phyloP scores from a whole-genome alignment of 1,140 invertebrate genomes.

The Ridgeia piscesae region DNA sequence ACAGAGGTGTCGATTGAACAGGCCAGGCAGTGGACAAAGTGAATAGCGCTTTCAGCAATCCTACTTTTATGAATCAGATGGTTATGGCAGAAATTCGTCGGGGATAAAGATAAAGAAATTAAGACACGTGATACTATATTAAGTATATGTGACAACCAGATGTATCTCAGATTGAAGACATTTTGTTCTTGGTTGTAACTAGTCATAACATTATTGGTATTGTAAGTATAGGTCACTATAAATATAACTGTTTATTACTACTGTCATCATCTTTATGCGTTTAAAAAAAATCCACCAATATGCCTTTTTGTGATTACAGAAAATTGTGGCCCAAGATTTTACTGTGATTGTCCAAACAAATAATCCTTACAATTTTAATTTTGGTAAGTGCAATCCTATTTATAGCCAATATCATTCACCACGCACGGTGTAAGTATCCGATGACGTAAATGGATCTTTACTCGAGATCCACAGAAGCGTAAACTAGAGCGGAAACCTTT shows the following conservation, averaged over 20 bases:
- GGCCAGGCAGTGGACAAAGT: too few relatives aligned
- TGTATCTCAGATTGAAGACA: too few relatives aligned
- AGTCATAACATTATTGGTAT: not conserved
- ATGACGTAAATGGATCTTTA: not conserved
- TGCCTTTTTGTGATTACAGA: not conserved
- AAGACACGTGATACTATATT: too few relatives aligned
- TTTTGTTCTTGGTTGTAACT: too few relatives aligned
- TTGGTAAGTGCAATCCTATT: not conserved
- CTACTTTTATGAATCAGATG: too few relatives aligned
- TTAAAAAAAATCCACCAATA: not conserved
- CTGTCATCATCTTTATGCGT: too few relatives aligned
- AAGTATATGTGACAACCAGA: too few relatives aligned
- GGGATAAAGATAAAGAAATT: too few relatives aligned
- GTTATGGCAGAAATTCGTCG: too few relatives aligned
- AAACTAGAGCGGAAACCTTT: not conserved
- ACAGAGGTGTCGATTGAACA: too few relatives aligned
- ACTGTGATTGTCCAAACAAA: not conserved
- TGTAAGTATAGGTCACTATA: not conserved
- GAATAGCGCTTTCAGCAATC: too few relatives aligned
- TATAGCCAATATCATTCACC: not conserved
- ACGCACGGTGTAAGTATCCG: not conserved
- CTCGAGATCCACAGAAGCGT: not conserved
- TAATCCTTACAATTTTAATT: not conserved
- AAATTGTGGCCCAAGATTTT: not conserved
- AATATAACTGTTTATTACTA: not conserved